Percentiles rank a stretch among this genome's conserved stretches.
phyloP scores from a whole-genome alignment of 2,113 vertebrate species.

The Halichoeres trimaculatus region DNA sequence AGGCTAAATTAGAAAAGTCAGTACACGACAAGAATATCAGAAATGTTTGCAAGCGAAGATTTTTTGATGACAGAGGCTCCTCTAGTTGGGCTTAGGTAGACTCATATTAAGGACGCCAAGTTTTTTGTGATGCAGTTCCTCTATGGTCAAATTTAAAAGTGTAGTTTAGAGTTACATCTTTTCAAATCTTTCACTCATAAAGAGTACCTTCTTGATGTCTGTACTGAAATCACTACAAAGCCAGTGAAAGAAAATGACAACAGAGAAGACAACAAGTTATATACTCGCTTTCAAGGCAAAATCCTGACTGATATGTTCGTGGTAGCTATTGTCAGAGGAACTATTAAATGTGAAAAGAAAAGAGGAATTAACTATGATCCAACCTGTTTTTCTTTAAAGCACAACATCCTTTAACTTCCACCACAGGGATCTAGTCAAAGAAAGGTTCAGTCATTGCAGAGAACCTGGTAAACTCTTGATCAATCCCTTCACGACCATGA shows the following conservation, averaged over 20 bases:
- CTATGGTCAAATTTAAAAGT: background rate
- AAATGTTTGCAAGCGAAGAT: background rate
- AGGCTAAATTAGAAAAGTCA: background rate
- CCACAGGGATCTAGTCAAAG: too few relatives aligned
- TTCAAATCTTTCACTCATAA: background rate
- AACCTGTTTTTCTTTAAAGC: too few relatives aligned
- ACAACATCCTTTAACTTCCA: too few relatives aligned
- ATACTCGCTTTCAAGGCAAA: background rate
- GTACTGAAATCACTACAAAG: too few relatives aligned
- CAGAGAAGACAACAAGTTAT: background rate
- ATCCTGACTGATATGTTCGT: conserved; percentile 17
- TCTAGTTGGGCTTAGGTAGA: background rate
- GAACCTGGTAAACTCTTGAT: too few relatives aligned
- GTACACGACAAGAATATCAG: background rate
- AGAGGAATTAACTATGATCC: too few relatives aligned
- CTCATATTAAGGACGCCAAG: background rate
- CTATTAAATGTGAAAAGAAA: too few relatives aligned
- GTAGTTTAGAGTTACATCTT: background rate
- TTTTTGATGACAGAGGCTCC: background rate
- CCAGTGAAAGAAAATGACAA: background rate
- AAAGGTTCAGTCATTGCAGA: too few relatives aligned
- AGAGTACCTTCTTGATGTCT: background rate
- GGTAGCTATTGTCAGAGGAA: background rate
- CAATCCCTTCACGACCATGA: too few relatives aligned
- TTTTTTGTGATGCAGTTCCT: background rate